Base-by-base conservation (phyloP, 2,113 vertebrate genomes). In the Takifugu flavidus region DNA sequence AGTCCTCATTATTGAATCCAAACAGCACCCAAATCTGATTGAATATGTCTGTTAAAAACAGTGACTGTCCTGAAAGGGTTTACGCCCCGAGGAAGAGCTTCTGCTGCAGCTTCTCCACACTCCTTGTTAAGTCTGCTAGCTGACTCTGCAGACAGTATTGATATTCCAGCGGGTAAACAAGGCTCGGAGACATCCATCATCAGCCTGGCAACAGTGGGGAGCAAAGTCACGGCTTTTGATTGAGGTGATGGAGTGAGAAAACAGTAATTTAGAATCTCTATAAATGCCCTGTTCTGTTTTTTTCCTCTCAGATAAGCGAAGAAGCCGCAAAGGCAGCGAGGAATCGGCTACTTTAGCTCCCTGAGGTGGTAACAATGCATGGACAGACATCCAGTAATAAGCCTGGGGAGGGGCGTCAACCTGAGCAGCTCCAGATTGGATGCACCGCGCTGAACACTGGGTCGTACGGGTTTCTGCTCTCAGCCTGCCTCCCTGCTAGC, bases 231-330 rank as follows among this genome's bases (percentile, higher is more conserved):
- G 53, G 59, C 56, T 62, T 75, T 63, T 82, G 83, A 88, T 66
- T 68, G 70, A 84, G 65, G 49, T 72, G 60, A 74, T 70, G 45
- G 61, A 56, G 55, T 58, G 63, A 83, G 69, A 83, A 87, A 88
- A 88, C 74, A 82, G 78, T 77, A 63, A 86, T 79, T 86, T 79
- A 80, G 65, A 75, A 67, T 27, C 25, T 65, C 39, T 65, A 62
- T 74, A 71, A 67, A 56, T 44, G 76, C 74, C 42, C n/a, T n/a
- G 47, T 3, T 5, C 5, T 49, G 31, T 25, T 12, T 3, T 56
- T 59, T 50, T 34, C 34, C 44, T 34, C 52, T 50, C 60, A 68
- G 45, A 61, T 26, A 67, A 69, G 45, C 25, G 51, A 59, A 62
- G 51, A 75, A 77, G 57, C 44, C 67, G 73, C 62, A 28, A 49